Conservation (phyloP, 2,888 invertebrate genomes). For the Psococerastis gibbosa region DNA sequence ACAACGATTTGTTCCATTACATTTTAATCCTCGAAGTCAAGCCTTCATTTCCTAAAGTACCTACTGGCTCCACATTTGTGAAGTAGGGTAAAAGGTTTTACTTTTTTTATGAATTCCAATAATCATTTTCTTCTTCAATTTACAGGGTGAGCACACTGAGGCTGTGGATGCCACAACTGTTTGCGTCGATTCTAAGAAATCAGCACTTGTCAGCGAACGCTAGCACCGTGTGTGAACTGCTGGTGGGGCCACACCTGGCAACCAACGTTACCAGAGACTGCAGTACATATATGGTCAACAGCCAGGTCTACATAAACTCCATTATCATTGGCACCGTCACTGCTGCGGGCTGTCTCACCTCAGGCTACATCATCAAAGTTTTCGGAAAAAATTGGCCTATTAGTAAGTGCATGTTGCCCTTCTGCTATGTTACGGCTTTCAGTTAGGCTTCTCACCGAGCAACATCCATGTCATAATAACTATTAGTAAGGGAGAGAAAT, state of each 20-base stretch:
- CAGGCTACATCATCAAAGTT: slow-evolving; percentile 12
- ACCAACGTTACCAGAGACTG: neutral
- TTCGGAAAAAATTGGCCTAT: slow-evolving; percentile 13
- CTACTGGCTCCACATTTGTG: too few species aligned
- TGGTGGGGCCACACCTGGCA: neutral
- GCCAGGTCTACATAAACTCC: neutral
- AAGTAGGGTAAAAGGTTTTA: too few species aligned
- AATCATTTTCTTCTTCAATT: too few species aligned
- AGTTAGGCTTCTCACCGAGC: too few species aligned
- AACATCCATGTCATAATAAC: too few species aligned
- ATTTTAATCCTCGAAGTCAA: too few species aligned
- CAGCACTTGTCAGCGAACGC: slow-evolving; percentile 11
- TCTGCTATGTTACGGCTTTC: too few species aligned
- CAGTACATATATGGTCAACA: neutral
- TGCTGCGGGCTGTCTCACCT: slow-evolving; percentile 5
- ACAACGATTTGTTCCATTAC: too few species aligned
- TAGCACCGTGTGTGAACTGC: slow-evolving; percentile 9
- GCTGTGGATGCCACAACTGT: slow-evolving; percentile 73
- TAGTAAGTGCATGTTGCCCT: too few species aligned
- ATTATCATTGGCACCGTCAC: slow-evolving; percentile 6
- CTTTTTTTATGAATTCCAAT: too few species aligned
- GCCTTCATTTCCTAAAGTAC: too few species aligned
- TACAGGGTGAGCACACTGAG: slow-evolving; percentile 57
- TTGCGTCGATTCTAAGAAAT: slow-evolving; percentile 30
- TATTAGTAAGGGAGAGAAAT: too few species aligned